Conservation (phyloP, 2,888 invertebrate species). For the Hirtodrosophila alboralis region DNA sequence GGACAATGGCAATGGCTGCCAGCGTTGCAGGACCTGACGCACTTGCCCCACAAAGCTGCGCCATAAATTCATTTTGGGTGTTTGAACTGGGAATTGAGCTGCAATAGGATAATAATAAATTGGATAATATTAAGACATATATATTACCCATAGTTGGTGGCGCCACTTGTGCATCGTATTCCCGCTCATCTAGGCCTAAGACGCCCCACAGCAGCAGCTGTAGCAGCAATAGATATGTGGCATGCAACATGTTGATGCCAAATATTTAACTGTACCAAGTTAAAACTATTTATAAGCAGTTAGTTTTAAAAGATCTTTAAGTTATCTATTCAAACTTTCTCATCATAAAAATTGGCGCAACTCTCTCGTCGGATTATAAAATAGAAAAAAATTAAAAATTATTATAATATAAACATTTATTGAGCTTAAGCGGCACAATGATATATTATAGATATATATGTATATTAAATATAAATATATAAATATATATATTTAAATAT, state of each 20-base stretch:
- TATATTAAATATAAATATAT: too few relatives aligned
- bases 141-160: slow-evolving; percentile 49
- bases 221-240: slow-evolving; percentile 17
- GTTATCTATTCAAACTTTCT: slow-evolving; percentile 25
- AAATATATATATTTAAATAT: too few relatives aligned
- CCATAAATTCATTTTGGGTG: slow-evolving; percentile 27
- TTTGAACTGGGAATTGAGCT: too few relatives aligned
- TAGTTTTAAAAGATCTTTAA: too few relatives aligned
- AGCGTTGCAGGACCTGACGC: slow-evolving; percentile 24
- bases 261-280: slow-evolving; percentile 6
- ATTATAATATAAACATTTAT: too few relatives aligned
- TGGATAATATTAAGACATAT: too few relatives aligned
- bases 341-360: slow-evolving; percentile 33
- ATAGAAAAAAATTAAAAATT: too few relatives aligned
- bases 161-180: slow-evolving; percentile 62
- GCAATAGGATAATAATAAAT: too few relatives aligned
- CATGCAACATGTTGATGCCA: slow-evolving; percentile 32
- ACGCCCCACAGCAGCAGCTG: slow-evolving; percentile 31
- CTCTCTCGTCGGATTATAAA: neutral
- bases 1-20: slow-evolving; percentile 19
- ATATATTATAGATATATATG: too few relatives aligned
- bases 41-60: slow-evolving; percentile 51
- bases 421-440: too few relatives aligned
- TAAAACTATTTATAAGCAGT: slow-evolving; percentile 46
- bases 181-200: slow-evolving; percentile 44